Base-by-base conservation (phyloP, 1,140 invertebrate species). In the Brachionus asplanchnoidis region DNA sequence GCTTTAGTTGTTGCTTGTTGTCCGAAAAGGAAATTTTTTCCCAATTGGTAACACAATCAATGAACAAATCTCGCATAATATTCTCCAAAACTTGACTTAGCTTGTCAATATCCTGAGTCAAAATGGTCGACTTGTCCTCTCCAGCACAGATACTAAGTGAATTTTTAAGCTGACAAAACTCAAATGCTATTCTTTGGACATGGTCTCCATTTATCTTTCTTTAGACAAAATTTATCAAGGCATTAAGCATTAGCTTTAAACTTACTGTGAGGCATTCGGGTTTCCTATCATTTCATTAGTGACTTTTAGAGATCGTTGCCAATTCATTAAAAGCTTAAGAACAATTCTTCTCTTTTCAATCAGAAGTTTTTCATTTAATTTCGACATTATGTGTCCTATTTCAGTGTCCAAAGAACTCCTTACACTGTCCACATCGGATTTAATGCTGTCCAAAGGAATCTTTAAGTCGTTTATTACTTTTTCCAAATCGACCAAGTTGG, bases 401-500 rank as follows among this genome's bases (percentile, higher is more conserved):
- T 84, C 82, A n/a, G 26, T 12, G 12, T 46, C n/a, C 7, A 84
- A 8, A 28, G 60, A 84, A 73, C 12, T 36, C 23, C 36, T 68
- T 5, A 84, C 60, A 46, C 46, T 84, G 88, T 93, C 87, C 56
- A 96, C 92, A 92, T 96, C 94, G 87, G 94, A 93, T 88, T 93
- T 93, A 14, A 96, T 90, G 86, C 94, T 93, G 42, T 92, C 92
- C 44, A 97, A 89, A 23, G 95, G 95, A 65, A 90, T 88, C 89
- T 94, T 92, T 79, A 97, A 92, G 86, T 93, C 93, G 83, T 92
- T 92, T 83, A 97, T 95, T 5, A 93, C 92, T 88, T 95, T 94
- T 89, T 97, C 95, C 73, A 97, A 91, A 1, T 95, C 95, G 87
- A 96, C 90, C 85, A 98, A 90, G 90, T 96, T 97, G 23, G 95